Conservation (phyloP, 1,140 invertebrate genomes). For the Drosophila biarmipes region DNA sequence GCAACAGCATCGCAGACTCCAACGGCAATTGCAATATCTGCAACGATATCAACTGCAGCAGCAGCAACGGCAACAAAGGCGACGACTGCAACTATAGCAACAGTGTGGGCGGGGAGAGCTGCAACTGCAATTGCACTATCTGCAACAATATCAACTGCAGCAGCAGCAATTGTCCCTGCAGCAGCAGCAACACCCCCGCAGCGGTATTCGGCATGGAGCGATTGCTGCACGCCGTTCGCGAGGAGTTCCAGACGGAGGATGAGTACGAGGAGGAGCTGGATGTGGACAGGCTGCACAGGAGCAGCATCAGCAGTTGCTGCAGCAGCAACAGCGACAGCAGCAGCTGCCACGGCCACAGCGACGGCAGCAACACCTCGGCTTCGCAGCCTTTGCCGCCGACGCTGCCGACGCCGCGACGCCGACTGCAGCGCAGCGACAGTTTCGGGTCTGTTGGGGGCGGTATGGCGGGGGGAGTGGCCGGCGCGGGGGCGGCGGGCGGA, state of each 20-base stretch:
- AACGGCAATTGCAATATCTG: neutral
- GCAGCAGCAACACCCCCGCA: conserved; percentile 25
- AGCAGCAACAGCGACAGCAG: conserved; percentile 14
- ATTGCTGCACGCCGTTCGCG: conserved; percentile 69
- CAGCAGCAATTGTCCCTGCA: conserved; percentile 3
- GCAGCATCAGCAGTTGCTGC: conserved; percentile 19
- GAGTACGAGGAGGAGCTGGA: conserved; percentile 41
- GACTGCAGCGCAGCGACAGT: conserved; percentile 48
- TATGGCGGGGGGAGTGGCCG: conserved; percentile 13
- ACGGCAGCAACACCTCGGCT: conserved; percentile 12
- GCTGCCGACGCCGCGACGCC: conserved; percentile 12
- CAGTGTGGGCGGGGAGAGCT: neutral
- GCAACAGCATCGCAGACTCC: neutral
- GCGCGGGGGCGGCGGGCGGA: neutral
- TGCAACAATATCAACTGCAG: conserved; percentile 27
- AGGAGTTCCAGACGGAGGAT: conserved; percentile 76
- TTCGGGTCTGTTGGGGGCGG: conserved; percentile 26
- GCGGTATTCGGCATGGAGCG: conserved; percentile 66
- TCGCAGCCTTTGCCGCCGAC: neutral
- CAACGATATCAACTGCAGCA: conserved; percentile 14
- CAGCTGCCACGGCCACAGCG: conserved; percentile 7
- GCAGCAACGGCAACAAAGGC: conserved; percentile 4
- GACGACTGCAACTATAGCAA: conserved; percentile 19
- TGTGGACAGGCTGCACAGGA: conserved; percentile 3
- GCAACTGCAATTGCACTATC: conserved; percentile 19